phyloP scores from a whole-genome alignment of 2,797 vertebrate genomes.

The Hylomyscus alleni region DNA sequence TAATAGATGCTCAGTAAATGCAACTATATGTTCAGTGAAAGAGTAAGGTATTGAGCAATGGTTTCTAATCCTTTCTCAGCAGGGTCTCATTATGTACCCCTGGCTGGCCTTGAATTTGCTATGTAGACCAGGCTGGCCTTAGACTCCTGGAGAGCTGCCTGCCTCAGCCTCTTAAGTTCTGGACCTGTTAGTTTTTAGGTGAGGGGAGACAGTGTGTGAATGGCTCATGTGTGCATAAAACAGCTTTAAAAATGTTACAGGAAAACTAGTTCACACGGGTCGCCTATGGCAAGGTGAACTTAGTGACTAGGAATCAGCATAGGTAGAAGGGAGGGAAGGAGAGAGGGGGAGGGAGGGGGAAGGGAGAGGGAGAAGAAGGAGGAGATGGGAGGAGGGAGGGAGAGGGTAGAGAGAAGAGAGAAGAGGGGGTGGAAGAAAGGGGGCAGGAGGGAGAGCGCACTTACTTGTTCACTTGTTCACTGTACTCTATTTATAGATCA shows the following conservation, averaged over 20 bases:
- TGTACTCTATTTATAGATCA: constrained; percentile 19
- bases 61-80: neutral
- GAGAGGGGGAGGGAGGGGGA: neutral
- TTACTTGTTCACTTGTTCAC: neutral
- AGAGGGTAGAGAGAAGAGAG: no score
- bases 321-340: neutral
- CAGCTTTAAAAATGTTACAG: neutral
- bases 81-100: neutral
- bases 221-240: neutral
- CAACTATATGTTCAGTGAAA: neutral
- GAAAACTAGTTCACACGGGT: neutral
- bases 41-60: neutral
- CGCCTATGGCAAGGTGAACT: neutral
- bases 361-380: neutral
- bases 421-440: neutral
- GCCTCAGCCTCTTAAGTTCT: neutral
- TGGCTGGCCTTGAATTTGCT: neutral
- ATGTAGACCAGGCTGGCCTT: neutral
- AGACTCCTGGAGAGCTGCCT: neutral
- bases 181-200: neutral
- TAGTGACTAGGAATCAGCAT: neutral
- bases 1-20: neutral
- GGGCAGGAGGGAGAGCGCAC: neutral
- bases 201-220: neutral
- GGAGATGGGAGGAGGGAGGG: no score